Base-by-base conservation (phyloP, 37 sponge, comb jelly and placozoan genomes). In the Petrosia ficiformis region DNA sequence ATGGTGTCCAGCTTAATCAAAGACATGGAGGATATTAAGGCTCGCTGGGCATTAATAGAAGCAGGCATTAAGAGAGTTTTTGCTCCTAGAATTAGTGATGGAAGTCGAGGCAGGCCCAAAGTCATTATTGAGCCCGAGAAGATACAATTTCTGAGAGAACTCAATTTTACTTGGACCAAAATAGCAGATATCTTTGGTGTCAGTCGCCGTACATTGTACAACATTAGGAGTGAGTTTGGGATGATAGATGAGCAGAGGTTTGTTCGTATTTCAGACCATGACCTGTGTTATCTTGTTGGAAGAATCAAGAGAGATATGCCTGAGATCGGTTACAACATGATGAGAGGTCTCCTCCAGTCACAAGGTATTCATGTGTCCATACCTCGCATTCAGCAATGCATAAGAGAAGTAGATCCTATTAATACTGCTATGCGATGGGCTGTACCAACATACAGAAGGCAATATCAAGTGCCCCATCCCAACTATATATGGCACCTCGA, bases 401-500 rank as follows among this genome's bases (percentile, higher is more conserved):
- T 74, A 6, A 2, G 34, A 43, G 75, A 57, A 24, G 39, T 74
- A 10, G 75, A 76, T 39, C 77, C 77, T 42, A 64, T 76, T 11
- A 38, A 29, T 39, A 64, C 77, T 28, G n/a, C 77, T 26, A n/a
- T 76, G 66, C 39, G 77, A 25, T 76, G 77, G 77, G 77, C 67
- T 34, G 5, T 28, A 8, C 65, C 68, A 24, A 81, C 71, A 29
- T 42, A 10, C 4, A 26, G 74, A 16, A 39, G 80, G 31, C 42
- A 10, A 2, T 77, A 84, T 42, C 37, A 31, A 30, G 72, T 84
- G 4, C 72, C 68, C 24, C 59, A 60, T 30, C 71, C 77, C 11
- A 74, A 77, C 34, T 37, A 65, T 39, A 44, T 84, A 37, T 84
- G 86, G 79, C 79, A 84, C 44, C 38, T 84, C 2, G 79, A 71